Conservation (phyloP, 2,888 invertebrate genomes). For the Erebia epiphron region DNA sequence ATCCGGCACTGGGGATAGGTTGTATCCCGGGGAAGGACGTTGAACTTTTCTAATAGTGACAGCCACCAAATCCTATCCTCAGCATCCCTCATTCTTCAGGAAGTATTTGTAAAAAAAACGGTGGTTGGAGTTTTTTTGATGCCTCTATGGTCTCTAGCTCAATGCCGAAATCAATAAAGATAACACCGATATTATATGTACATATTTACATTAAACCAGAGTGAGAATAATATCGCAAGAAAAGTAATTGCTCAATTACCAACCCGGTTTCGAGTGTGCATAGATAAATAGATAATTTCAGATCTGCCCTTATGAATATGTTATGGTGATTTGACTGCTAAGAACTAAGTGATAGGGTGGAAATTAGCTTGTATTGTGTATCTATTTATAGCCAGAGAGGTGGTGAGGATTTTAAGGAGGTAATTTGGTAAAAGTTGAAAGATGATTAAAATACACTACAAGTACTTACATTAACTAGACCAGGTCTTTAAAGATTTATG, state of each 20-base stretch:
- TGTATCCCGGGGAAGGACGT: too few species aligned
- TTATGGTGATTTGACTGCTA: constrained; percentile 20
- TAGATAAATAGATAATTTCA: constrained; percentile 39
- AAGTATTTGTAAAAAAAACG: too few species aligned
- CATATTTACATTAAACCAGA: constrained; percentile 33
- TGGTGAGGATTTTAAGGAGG: background rate
- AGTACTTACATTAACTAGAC: too few species aligned
- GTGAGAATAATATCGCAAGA: constrained; percentile 56
- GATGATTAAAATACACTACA: too few species aligned
- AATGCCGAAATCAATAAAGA: background rate
- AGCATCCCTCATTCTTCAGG: too few species aligned
- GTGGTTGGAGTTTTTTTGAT: background rate
- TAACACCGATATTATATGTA: constrained; percentile 7
- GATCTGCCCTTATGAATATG: constrained; percentile 25
- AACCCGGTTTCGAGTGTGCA: constrained; percentile 55
- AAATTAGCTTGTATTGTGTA: constrained; percentile 24
- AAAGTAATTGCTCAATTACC: constrained; percentile 75
- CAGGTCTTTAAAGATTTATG: too few species aligned
- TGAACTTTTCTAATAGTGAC: too few species aligned
- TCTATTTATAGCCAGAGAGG: background rate
- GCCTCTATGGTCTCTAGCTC: background rate
- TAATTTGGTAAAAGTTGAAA: background rate
- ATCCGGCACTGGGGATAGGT: too few species aligned
- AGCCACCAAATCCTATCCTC: too few species aligned
- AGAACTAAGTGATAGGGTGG: constrained; percentile 3